Evolutionary conservation across 1,140 invertebrate genomes (phyloP), one percentile per base, ranked within the genome.

Genomic region (Cyrtorhinus lividipennis): DNA sequence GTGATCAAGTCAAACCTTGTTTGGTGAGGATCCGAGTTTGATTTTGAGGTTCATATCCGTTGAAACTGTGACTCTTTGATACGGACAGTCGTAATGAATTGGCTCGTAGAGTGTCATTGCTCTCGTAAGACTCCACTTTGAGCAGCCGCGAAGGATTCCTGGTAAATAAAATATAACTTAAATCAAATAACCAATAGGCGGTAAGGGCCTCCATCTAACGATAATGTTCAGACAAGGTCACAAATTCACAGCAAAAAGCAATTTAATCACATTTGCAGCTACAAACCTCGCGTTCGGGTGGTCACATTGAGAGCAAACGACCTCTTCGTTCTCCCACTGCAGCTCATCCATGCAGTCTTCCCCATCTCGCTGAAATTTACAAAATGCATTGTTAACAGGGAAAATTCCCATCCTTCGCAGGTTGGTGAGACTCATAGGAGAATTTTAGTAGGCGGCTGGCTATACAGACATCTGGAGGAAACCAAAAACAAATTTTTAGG

Each of bases 21-120:
- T 87, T 85, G 64, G 82, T 83, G 2, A 88, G 77, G 22, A 80
- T 73, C 23, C 85, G 73, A 30, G 79, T 56, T 70, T 25, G 73
- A 78, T 56, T 79, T 74, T 63, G 74, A 1, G 62, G 65, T 23
- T 68, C 73, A 71, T 90, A 90, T 18, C 88, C 89, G 23, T 87
- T 87, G 69, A 92, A 92, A 71, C 88, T 91, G 74, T 87, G 88
- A 20, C 86, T 87, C 73, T 92, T 92, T 59, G 86, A 83, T 22
- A 92, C 86, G 0, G 78, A 80, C 27, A 81, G 80, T 22, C 81
- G 72, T 56, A 77, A 71, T 18, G 73, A 73, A 64, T 75, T 76
- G 20, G 75, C 73, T 45, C 72, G 78, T 71, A 74, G 73, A 53
- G 74, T 77, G 48, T 79, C 77, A 13, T 73, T 72, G 8, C 74